Conservation (phyloP, 2,797 vertebrate species). For the Xenops minutus region DNA sequence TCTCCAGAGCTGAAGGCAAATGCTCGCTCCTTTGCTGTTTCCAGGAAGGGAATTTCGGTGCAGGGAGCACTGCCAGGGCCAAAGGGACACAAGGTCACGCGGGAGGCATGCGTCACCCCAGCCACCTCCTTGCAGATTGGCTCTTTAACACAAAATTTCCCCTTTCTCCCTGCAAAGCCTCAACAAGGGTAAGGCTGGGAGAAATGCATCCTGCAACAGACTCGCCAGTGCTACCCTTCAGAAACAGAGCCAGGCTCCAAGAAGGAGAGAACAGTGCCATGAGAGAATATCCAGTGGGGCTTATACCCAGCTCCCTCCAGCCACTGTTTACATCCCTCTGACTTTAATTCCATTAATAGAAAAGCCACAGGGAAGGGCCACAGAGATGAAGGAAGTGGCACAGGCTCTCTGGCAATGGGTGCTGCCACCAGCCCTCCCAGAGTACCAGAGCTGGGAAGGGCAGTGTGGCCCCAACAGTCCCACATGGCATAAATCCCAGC, state of each 20-base stretch:
- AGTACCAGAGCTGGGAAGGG: background rate
- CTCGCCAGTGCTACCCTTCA: fast-evolving
- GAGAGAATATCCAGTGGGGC: background rate
- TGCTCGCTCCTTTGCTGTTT: background rate
- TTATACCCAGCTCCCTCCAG: background rate
- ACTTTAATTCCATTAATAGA: background rate
- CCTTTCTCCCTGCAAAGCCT: background rate
- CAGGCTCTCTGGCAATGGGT: background rate
- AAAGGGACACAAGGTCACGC: background rate
- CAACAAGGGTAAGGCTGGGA: background rate
- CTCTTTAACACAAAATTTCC: background rate
- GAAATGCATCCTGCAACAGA: background rate
- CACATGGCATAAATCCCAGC: background rate
- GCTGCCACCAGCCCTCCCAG: fast-evolving
- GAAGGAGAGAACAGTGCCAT: background rate
- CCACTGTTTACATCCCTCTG: background rate
- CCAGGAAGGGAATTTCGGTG: background rate
- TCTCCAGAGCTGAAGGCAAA: background rate
- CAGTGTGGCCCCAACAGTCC: background rate
- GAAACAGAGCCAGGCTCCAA: fast-evolving
- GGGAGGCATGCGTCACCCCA: fast-evolving
- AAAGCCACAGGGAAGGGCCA: background rate
- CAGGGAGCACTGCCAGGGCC: background rate
- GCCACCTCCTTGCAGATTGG: background rate
- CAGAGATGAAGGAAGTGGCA: background rate